Base-by-base conservation (phyloP, 2,797 vertebrate species). In the Pogoniulus pusillus region DNA sequence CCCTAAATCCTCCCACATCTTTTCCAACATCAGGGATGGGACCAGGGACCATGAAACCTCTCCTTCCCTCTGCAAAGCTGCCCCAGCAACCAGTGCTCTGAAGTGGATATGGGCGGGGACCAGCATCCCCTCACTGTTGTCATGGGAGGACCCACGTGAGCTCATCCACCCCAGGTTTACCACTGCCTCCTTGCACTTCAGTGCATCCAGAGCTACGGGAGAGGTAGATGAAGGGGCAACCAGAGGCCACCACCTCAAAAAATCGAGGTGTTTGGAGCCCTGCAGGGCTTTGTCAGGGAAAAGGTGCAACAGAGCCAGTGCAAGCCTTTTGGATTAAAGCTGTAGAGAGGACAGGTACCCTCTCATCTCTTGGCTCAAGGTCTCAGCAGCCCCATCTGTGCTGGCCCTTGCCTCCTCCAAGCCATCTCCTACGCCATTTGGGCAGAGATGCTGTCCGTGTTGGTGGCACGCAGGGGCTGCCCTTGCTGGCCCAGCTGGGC, bases 1-100 rank as follows among this genome's bases (percentile, higher is more conserved):
- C 70, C 76, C 91, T 90, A 90, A 95, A 81, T 96, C 64, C 76
- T 92, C 57, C 43, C 13, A 32, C 70, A 16, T 45, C 53, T 49
- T 89, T 85, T 79, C 53, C 60, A 35, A 45, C 13, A 34, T 53
- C 29, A 87, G 55, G 27, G n/a, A 66, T 75, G 49, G 54, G 29
- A 47, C 4, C 0, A 0, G 34, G 45, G 37, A 15, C 16, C n/a
- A 16, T 0, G 3, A 49, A 87, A n/a, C 10, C 23, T 24, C 53
- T 81, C 47, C 70, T 57, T 58, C 49, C 22, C 15, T 69, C 10
- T 45, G 32, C 55, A 14, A 7, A 75, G 30, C 71, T 55, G 60
- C 45, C 54, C 22, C 68, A 55, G 32, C 1, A 7, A 7, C 17
- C 43, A 34, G 53, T 2, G 12, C 53, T 82, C 62, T 37, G 47